Evolutionary conservation across 2,797 vertebrate species (phyloP).

Genomic region (Hyperoplus immaculatus): DNA sequence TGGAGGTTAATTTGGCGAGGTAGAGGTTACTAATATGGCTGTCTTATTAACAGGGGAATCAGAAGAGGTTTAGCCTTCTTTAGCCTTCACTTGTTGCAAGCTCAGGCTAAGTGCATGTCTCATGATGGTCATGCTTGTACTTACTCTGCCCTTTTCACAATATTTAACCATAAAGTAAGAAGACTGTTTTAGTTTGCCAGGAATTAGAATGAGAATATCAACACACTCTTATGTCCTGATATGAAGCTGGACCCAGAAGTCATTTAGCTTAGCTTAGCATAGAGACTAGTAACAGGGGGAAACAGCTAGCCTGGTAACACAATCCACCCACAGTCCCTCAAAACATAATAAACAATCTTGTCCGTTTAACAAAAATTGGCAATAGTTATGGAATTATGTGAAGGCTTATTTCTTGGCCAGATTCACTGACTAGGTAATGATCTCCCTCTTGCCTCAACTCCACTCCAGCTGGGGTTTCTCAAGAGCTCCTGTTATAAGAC

Average conservation of each 20-base stretch:
- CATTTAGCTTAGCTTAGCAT: not conserved
- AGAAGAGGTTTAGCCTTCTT: conserved; percentile 41
- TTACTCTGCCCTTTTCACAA: not conserved
- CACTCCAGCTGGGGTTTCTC: not conserved
- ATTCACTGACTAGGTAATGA: not conserved
- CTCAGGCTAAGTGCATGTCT: conserved; percentile 5
- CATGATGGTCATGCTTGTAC: not conserved
- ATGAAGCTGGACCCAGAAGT: not conserved
- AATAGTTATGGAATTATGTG: not conserved
- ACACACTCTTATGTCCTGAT: not conserved
- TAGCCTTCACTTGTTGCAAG: too few species aligned
- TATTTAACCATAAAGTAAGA: not conserved
- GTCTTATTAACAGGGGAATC: conserved; percentile 63
- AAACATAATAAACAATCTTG: not conserved
- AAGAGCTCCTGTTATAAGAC: not conserved
- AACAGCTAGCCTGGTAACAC: not conserved
- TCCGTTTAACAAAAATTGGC: not conserved
- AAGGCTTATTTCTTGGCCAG: too few species aligned
- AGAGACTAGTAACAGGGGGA: not conserved
- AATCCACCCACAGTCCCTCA: not conserved
- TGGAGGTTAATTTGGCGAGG: conserved; percentile 66
- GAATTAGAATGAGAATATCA: not conserved
- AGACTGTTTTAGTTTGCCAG: not conserved
- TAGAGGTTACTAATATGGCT: conserved; percentile 69
- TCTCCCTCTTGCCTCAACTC: not conserved